Evolutionary conservation across 2,888 invertebrate genomes (phyloP), one percentile per base, ranked within the genome.

Genomic region (Autographa gamma): DNA sequence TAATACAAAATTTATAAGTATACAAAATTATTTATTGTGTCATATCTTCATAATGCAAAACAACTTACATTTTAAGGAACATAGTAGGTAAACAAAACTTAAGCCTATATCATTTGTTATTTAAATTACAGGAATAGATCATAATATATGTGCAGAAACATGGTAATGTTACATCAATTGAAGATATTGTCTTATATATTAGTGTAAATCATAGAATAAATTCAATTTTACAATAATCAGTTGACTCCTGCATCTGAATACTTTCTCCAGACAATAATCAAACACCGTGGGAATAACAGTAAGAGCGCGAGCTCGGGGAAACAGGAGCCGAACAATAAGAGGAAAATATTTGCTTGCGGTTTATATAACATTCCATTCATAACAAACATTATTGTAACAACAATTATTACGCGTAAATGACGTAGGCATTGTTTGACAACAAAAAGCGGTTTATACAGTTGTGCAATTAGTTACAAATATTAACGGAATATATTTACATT

Each of bases 311-410:
- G 0, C 13, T 16, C 4, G 52, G 74, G 63, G 56, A 63, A 60
- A 64, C 41, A 16, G 63, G 3, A 61, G 48, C 34, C 31, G n/a
- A 56, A 76, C 31, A 38, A 7, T 19, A 16, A 0, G 43, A 56
- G 72, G 60, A 52, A 63, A 74, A 58, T 8, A 25, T 25, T n/a
- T 6, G 13, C 25, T 13, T 31, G 54, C 13, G 54, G n/a, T 6
- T 62, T 34, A 70, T 32, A 54, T 60, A 62, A 63, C 62, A 65
- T 76, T 77, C 54, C 60, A 60, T 60, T 63, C 60, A 61, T 58
- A 19, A 56, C 25, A 32, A 56, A 56, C 54, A 56, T 56, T 56
- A 25, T 16, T 25, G n/a, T 25, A 56, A 25, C 19, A 56, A 25
- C 13, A 56, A 56, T 56, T 59, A 59, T 59, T 59, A 59, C 59